These are phyloP conservation scores for Chloroceryle amazona DNA, from an alignment of 2,797 vertebrate species.

Conservation along the genomic window DNA sequence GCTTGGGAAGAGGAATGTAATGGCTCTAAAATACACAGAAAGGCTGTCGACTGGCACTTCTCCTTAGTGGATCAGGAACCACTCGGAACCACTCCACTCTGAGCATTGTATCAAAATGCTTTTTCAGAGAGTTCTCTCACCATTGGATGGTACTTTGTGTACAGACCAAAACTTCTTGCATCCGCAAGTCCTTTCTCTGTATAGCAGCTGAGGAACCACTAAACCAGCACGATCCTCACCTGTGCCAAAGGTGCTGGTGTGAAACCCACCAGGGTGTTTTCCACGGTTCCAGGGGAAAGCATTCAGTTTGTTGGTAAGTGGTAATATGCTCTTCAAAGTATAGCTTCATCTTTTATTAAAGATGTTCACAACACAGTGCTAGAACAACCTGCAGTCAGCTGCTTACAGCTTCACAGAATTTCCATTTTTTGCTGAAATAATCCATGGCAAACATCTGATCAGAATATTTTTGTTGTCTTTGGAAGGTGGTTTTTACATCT, in stretches of 20 bases:
- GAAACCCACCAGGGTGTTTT: neutral
- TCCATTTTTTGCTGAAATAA: neutral
- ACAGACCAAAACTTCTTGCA: neutral
- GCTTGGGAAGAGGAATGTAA: conserved; percentile 37
- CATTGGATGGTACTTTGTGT: neutral
- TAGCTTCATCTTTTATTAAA: neutral
- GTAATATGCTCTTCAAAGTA: neutral
- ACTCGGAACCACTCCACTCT: neutral
- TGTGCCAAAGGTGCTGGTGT: neutral
- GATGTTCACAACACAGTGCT: neutral
- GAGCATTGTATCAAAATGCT: neutral
- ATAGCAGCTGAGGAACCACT: neutral
- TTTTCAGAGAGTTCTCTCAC: neutral
- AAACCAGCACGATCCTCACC: neutral
- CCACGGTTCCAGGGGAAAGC: neutral
- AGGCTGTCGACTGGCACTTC: neutral
- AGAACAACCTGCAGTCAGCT: neutral
- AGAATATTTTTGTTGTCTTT: neutral
- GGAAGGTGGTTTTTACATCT: neutral
- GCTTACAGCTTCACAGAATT: neutral
- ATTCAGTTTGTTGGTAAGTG: neutral
- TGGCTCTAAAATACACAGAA: conserved; percentile 32
- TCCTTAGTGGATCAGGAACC: neutral
- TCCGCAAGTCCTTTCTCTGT: neutral
- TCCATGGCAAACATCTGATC: neutral